A percentile compares a stretch with the other conserved stretches of the same genome.
Evolutionary conservation across 2,113 vertebrate species (phyloP).

Genomic region (Ahaetulla prasina): DNA sequence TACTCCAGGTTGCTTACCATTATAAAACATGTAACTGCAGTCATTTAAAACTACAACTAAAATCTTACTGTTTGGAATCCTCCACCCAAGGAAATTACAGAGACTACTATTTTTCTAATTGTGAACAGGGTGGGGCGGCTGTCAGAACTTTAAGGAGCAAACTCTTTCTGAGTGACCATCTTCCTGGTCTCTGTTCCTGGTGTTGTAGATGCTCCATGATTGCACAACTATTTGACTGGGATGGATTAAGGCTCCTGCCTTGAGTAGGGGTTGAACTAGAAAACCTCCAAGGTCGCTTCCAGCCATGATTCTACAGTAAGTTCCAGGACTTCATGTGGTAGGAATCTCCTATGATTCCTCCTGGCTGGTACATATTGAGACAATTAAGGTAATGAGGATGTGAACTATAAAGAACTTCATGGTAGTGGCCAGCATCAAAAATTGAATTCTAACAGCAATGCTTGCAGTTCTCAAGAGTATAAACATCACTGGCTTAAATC

Average conservation of each 20-base stretch:
- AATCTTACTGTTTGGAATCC: neutral
- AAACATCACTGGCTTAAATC: neutral
- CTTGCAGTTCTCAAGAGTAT: neutral
- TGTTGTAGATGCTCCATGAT: neutral
- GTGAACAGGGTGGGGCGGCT: neutral
- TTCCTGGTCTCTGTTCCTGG: neutral
- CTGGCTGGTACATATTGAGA: neutral
- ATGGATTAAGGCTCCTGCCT: neutral
- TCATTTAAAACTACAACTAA: neutral
- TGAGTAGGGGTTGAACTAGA: neutral
- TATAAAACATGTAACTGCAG: neutral
- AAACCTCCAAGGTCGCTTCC: too few species aligned
- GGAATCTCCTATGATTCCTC: neutral
- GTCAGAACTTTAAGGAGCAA: neutral
- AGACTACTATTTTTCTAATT: neutral
- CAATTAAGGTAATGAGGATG: neutral
- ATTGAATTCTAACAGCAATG: neutral
- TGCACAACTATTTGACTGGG: neutral
- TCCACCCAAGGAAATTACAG: neutral
- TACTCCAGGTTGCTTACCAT: neutral
- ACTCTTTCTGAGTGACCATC: neutral
- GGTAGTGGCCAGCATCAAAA: neutral
- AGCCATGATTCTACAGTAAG: neutral
- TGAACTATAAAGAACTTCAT: neutral
- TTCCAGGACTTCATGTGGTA: neutral